Evolutionary conservation across 2,113 vertebrate species (phyloP), one percentile per base, ranked within the genome.

Genomic region (Indicator maculatus): DNA sequence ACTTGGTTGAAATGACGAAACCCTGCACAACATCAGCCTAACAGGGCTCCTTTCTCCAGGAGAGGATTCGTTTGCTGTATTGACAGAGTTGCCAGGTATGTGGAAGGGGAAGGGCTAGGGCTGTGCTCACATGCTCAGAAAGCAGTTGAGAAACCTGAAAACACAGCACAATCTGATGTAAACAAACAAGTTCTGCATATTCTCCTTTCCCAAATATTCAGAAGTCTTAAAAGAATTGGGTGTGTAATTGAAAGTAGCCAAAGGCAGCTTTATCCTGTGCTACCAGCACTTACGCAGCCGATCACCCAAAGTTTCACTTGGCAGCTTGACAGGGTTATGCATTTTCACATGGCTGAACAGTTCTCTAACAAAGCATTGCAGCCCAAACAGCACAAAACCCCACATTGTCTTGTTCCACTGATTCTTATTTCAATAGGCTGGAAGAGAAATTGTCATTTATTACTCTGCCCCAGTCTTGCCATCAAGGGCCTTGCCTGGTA

Each of bases 211-310:
- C 87, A 92, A 94, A 93, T 95, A 90, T 88, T 95, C 93, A 94
- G 80, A 88, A 95, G 80, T 88, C 95, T 96, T 82, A 85, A 86
- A 96, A 95, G 90, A 95, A 92, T 91, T 93, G 94, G 97, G 96
- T 10, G 95, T 96, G 96, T 94, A 88, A 82, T 88, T 91, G 96
- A 94, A 94, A 95, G 92, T 89, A 93, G 95, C 96, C 88, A 31
- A 93, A 89, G 93, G 95, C 91, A 83, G 87, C 91, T 92, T 83
- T 39, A 56, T 80, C 76, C 88, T 91, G 88, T 30, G 82, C 87
- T 95, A 69, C 89, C 81, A 73, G 92, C 45, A 14, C 77, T 92
- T 72, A 88, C 13, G 5, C 91, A 83, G 93, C 81, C 4, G 80
- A 97, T 93, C 95, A 78, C 83, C 93, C 31, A 0, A 71, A 76